A percentile compares a stretch with the other conserved stretches of the same genome.
Conservation (phyloP, 2,888 invertebrate species). For the Clostera curtula region DNA sequence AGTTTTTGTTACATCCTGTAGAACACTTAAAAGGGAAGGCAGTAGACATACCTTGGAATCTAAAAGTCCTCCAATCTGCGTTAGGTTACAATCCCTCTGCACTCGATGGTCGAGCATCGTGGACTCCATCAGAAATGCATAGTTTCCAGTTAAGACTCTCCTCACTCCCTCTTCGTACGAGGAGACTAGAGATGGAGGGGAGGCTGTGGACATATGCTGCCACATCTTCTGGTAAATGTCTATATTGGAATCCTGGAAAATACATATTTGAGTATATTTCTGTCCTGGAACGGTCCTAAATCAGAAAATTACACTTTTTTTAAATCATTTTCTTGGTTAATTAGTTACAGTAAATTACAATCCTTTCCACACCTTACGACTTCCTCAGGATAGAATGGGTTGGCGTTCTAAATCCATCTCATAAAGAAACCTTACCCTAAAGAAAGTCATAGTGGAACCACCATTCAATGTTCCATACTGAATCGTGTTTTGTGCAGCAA, state of each 20-base stretch:
- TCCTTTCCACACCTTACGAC: no score
- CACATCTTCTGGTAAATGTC: slow-evolving; percentile 96
- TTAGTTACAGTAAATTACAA: no score
- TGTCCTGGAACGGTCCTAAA: not conserved
- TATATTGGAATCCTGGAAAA: slow-evolving; percentile 86
- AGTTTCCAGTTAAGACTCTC: slow-evolving; percentile 90
- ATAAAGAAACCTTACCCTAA: slow-evolving; percentile 83
- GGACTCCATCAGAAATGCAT: slow-evolving; percentile 98
- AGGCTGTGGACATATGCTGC: slow-evolving; percentile 88
- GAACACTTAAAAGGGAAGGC: no score
- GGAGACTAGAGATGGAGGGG: slow-evolving; percentile 88
- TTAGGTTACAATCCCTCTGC: slow-evolving; percentile 96
- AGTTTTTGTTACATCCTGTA: no score
- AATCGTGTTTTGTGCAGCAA: slow-evolving; percentile 94
- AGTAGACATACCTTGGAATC: slow-evolving; percentile 67
- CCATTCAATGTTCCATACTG: slow-evolving; percentile 95
- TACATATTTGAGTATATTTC: not conserved
- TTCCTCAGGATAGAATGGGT: no score
- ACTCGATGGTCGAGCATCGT: slow-evolving; percentile 97
- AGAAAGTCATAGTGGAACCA: slow-evolving; percentile 98
- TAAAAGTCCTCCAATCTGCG: slow-evolving; percentile 92
- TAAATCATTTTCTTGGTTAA: no score
- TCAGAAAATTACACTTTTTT: no score
- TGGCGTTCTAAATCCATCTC: no score
- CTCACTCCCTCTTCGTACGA: slow-evolving; percentile 94